Percentiles rank a stretch among this genome's conserved stretches.
Conservation (phyloP, 2,797 vertebrate species). For the Pagetopsis macropterus region DNA sequence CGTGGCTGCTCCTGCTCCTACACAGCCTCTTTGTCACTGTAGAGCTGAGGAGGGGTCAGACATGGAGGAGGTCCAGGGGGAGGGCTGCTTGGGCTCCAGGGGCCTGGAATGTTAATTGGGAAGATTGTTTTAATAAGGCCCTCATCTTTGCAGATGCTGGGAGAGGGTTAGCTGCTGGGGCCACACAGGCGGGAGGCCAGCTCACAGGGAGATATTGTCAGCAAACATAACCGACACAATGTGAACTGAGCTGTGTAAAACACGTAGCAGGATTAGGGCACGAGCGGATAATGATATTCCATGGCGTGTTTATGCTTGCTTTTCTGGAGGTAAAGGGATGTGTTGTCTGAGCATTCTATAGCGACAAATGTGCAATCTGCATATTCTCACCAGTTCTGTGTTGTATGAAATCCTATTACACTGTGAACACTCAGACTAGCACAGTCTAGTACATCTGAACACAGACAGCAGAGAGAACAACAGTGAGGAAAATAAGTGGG, state of each 20-base stretch:
- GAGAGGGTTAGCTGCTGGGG: slow-evolving; percentile 60
- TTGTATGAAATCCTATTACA: slow-evolving; percentile 67
- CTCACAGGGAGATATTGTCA: slow-evolving; percentile 68
- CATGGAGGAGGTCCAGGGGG: slow-evolving; percentile 46
- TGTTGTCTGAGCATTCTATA: slow-evolving; percentile 61
- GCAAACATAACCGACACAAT: slow-evolving; percentile 66
- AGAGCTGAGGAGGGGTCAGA: slow-evolving; percentile 57
- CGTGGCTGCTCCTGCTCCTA: slow-evolving; percentile 46
- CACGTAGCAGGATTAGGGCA: slow-evolving; percentile 51
- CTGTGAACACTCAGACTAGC: slow-evolving; percentile 45
- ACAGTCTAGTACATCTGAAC: slow-evolving; percentile 17
- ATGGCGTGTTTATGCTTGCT: slow-evolving; percentile 48
- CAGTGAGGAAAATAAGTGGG: not conserved
- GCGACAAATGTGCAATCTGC: slow-evolving; percentile 59
- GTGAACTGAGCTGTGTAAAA: slow-evolving; percentile 53
- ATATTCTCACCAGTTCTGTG: slow-evolving; percentile 46
- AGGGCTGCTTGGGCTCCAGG: slow-evolving; percentile 60
- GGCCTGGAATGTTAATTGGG: slow-evolving; percentile 84
- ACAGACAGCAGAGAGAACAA: slow-evolving; percentile 6
- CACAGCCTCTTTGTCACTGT: slow-evolving; percentile 73
- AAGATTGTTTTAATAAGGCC: slow-evolving; percentile 86
- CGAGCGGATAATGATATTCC: slow-evolving; percentile 58
- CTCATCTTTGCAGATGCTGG: slow-evolving; percentile 78
- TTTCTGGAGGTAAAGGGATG: slow-evolving; percentile 67
- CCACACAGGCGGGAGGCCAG: slow-evolving; percentile 68